phyloP scores from a whole-genome alignment of 1,140 invertebrate species.

The Drosophila tsacasi region DNA sequence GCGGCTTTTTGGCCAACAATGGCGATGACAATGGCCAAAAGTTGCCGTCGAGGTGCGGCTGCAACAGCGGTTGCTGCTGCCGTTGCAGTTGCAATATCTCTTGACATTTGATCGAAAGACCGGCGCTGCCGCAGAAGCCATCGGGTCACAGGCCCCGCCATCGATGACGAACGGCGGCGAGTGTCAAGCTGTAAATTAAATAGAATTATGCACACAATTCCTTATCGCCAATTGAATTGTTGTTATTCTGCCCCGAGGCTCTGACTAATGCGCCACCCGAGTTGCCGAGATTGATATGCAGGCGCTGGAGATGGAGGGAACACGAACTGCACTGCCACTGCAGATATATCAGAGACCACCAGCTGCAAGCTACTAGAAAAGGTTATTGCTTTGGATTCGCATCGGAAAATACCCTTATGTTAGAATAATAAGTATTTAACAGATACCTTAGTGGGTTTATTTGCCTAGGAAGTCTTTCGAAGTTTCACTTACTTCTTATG shows the following conservation, averaged over 20 bases:
- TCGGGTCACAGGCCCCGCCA: constrained; percentile 37
- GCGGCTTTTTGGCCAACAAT: constrained; percentile 33
- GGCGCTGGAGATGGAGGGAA: constrained; percentile 30
- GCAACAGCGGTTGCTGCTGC: constrained; percentile 10
- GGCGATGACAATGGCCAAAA: constrained; percentile 57
- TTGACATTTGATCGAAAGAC: constrained; percentile 79
- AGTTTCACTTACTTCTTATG: background rate
- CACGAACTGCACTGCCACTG: constrained; percentile 31
- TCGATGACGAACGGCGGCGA: constrained; percentile 56
- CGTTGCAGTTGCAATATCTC: constrained; percentile 15
- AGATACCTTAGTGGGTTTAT: too few relatives aligned
- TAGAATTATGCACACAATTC: constrained; percentile 75
- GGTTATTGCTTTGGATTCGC: background rate
- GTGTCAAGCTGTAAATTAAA: constrained; percentile 80
- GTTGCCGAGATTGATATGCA: constrained; percentile 74
- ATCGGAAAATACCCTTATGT: background rate
- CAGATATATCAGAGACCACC: constrained; percentile 24
- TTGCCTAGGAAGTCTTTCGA: background rate
- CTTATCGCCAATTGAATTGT: constrained; percentile 81
- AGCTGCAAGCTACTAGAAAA: constrained; percentile 36
- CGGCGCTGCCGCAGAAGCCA: constrained; percentile 68
- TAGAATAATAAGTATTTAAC: background rate
- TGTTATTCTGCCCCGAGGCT: constrained; percentile 58
- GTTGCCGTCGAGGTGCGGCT: constrained; percentile 36
- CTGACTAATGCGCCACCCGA: constrained; percentile 81